Conservation (phyloP, 2,797 vertebrate species). For the Cuniculus paca region DNA sequence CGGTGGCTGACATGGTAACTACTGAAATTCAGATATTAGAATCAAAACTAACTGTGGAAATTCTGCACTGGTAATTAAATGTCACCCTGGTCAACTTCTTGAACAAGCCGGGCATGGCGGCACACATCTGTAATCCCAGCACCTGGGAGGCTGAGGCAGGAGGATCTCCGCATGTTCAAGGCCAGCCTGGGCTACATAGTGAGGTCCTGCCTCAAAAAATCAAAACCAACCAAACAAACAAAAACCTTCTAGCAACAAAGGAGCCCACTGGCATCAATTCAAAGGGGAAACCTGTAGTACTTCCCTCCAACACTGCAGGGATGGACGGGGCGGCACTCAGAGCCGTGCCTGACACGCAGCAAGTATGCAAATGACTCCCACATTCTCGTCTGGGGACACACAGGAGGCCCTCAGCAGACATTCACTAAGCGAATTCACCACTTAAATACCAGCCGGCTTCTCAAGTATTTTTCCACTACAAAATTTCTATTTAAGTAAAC, state of each 20-base stretch:
- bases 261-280: background rate
- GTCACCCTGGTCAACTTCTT: background rate
- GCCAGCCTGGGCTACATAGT: background rate
- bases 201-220: background rate
- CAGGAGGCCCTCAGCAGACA: background rate
- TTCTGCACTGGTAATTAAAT: background rate
- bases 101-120: background rate
- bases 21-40: constrained; percentile 9
- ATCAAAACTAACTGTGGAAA: constrained; percentile 37
- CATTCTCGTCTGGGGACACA: background rate
- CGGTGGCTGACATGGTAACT: background rate
- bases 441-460: background rate
- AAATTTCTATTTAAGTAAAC: background rate
- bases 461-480: constrained; percentile 31
- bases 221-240: background rate
- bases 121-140: background rate
- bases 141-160: background rate
- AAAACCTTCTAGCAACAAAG: background rate
- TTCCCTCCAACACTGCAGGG: background rate
- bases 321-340: too few species aligned
- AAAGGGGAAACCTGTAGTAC: background rate
- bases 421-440: background rate
- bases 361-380: background rate
- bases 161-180: background rate
- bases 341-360: background rate